Base-by-base conservation (phyloP, 2,113 vertebrate species). In the Seriola aureovittata region DNA sequence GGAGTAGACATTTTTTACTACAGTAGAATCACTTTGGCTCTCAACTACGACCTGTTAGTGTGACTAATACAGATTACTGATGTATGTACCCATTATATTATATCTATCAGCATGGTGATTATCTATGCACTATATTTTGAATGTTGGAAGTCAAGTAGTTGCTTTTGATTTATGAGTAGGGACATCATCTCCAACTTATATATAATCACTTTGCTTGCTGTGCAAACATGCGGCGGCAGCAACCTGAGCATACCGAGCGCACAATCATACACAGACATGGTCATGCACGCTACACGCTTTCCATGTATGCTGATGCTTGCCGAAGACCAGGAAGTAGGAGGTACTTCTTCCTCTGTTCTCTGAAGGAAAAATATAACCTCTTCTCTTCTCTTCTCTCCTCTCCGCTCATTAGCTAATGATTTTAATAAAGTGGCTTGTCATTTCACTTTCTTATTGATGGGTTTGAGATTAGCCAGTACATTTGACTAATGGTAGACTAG, bases 171-270 rank as follows among this genome's bases (percentile, higher is more conserved):
- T 17, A 60, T 40, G 32, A 72, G 59, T 29, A 34, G 13, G 29
- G 82, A 50, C n/a, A 40, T 68, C 44, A 54, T 32, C 19, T 13
- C 34, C 2, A 0, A 11, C 65, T 72, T 52, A 25, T 25, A 40
- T 13, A 34, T 71, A 57, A 71, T 80, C 40, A 80, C 25, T 40
- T 23, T 81, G 77, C 91, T 85, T 87, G 54, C 63, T 46, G 44
- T 68, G 71, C 32, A 90, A 83, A 90, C 73, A 71, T 44, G 58
- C 57, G 36, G 29, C 9, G 16, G 46, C 44, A 55, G 9, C 25
- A 55, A 29, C 68, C 54, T 36, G 36, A 6, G n/a, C 82, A 81
- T 12, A 48, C 54, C 25, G 2, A 48, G 21, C 40, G 74, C 34
- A 68, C 64, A 57, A 3, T 57, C 40, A 46, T 50, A 64, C 44